Evolutionary conservation across 2,113 vertebrate species (phyloP).

Genomic region (Rhinichthys klamathensis): DNA sequence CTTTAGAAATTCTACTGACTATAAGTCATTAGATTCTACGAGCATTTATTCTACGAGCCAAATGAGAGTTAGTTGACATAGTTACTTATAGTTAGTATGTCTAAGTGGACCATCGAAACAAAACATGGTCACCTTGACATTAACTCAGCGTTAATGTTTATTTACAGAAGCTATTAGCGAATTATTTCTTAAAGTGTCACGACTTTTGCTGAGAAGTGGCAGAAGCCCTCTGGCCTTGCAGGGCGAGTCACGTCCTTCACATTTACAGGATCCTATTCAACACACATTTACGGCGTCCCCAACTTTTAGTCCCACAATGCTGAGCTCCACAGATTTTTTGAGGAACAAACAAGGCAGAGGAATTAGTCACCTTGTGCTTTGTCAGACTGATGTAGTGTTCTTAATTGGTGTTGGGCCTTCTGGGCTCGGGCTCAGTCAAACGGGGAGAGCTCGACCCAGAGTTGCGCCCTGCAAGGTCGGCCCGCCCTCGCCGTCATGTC

Average conservation of each 20-base stretch:
- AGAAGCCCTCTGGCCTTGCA: neutral
- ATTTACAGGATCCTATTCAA: constrained; percentile 3
- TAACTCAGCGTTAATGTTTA: neutral
- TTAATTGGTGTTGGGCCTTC: constrained; percentile 62
- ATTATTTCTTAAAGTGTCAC: neutral
- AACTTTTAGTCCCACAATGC: constrained; percentile 16
- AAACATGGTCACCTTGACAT: neutral
- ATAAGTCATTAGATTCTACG: no score
- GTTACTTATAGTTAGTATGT: no score
- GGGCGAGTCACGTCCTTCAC: neutral
- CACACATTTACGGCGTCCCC: constrained; percentile 38
- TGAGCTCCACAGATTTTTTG: constrained; percentile 39
- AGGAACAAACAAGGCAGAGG: constrained; percentile 51
- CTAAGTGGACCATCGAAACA: no score
- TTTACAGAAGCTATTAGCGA: neutral
- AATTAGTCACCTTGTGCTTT: constrained; percentile 61
- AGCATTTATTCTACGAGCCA: no score
- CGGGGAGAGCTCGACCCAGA: constrained; percentile 62
- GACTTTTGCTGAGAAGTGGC: constrained; percentile 11
- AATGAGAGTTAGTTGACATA: no score
- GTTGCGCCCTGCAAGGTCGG: constrained; percentile 72
- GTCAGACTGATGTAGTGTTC: constrained; percentile 61
- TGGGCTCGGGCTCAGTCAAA: constrained; percentile 51
- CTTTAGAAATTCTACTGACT: no score
- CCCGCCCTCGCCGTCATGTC: constrained; percentile 67